These are phyloP conservation scores for Itoplectis maculator DNA, from an alignment of 2,888 invertebrate species.

Conservation along the genomic window DNA sequence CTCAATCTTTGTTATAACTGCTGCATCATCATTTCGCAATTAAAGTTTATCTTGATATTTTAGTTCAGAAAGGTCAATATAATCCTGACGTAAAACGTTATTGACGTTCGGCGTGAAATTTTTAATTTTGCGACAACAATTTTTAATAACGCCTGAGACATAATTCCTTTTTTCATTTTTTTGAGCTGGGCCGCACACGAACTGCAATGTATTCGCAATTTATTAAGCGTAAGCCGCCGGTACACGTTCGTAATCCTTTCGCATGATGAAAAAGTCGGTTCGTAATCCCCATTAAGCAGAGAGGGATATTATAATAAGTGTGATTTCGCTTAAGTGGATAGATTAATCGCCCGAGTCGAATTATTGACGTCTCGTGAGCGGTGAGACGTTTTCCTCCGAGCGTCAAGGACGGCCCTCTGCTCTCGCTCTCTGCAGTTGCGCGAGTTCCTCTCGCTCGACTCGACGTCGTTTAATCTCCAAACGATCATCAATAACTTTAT, in stretches of 20 bases:
- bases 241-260: no score
- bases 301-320: slow-evolving; percentile 18
- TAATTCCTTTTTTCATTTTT: background rate
- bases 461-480: slow-evolving; percentile 23
- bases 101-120: background rate
- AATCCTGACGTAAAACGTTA: background rate
- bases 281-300: background rate
- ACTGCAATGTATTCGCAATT: background rate
- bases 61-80: background rate
- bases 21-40: background rate
- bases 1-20: no score
- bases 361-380: slow-evolving; percentile 20
- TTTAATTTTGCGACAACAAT: background rate
- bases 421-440: background rate
- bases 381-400: slow-evolving; percentile 22
- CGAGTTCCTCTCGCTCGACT: slow-evolving; percentile 2
- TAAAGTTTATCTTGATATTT: background rate
- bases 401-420: slow-evolving; percentile 39
- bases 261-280: background rate
- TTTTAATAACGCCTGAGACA: background rate
- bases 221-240: background rate
- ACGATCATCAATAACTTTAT: slow-evolving; percentile 34
- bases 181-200: background rate
- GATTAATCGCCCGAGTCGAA: slow-evolving; percentile 32
- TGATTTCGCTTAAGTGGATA: slow-evolving; percentile 16